Percentiles rank a stretch among this genome's conserved stretches.
Conservation (phyloP, 2,888 invertebrate species). For the Baronia brevicornis region DNA sequence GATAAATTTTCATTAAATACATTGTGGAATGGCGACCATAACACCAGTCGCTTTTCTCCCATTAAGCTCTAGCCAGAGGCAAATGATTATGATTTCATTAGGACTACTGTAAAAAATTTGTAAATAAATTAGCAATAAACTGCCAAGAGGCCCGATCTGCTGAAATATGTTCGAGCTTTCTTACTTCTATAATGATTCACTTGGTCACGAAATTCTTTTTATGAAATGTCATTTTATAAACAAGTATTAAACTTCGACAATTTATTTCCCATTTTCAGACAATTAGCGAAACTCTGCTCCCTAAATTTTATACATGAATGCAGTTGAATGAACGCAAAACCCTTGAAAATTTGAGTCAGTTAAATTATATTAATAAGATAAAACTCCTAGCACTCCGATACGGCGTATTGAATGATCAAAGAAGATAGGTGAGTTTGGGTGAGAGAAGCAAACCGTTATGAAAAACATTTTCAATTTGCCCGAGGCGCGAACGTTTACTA, state of each 20-base stretch:
- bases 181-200: too few relatives aligned
- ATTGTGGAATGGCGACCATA: too few relatives aligned
- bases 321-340: constrained; percentile 5
- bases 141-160: too few relatives aligned
- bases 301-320: constrained; percentile 4
- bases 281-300: constrained; percentile 7
- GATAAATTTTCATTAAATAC: too few relatives aligned
- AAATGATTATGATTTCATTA: too few relatives aligned
- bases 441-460: constrained; percentile 4
- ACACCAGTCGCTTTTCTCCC: too few relatives aligned
- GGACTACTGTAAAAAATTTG: too few relatives aligned
- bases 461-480: constrained; percentile 11
- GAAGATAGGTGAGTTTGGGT: not conserved
- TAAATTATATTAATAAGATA: constrained; percentile 11
- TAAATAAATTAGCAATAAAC: too few relatives aligned
- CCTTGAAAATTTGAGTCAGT: constrained; percentile 4
- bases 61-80: too few relatives aligned
- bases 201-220: too few relatives aligned
- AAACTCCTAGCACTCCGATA: constrained; percentile 6
- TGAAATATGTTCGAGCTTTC: too few relatives aligned
- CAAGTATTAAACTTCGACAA: constrained; percentile 6
- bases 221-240: too few relatives aligned
- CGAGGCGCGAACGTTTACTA: constrained; percentile 5
- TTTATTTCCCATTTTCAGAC: constrained; percentile 7
- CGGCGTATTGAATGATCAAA: constrained; percentile 8